Percentiles rank a stretch among this genome's conserved stretches.
These are phyloP conservation scores for Eudyptes chrysolophus DNA, from an alignment of 2,113 vertebrate genomes.

Conservation along the genomic window DNA sequence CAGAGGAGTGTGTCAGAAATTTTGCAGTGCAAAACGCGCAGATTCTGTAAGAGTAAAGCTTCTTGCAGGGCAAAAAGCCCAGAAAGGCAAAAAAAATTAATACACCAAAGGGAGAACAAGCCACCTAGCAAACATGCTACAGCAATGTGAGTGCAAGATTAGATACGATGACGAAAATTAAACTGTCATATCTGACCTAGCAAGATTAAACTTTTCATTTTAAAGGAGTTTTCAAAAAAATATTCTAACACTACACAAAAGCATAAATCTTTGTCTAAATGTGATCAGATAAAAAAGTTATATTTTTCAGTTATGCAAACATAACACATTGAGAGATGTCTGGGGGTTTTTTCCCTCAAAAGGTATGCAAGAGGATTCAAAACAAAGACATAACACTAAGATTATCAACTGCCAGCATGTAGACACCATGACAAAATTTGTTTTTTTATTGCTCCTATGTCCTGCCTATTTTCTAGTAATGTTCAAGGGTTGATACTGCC, in stretches of 20 bases:
- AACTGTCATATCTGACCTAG: not conserved
- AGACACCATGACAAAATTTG: not conserved
- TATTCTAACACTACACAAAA: not conserved
- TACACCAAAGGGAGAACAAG: constrained; percentile 69
- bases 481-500: not conserved
- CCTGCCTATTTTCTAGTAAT: not conserved
- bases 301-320: not conserved
- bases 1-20: constrained; percentile 57
- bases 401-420: not conserved
- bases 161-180: constrained; percentile 24
- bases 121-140: constrained; percentile 77
- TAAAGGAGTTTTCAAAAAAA: not conserved
- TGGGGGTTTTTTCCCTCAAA: not conserved
- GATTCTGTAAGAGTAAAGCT: constrained; percentile 51
- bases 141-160: constrained; percentile 63
- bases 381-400: not conserved
- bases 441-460: not conserved
- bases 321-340: not conserved
- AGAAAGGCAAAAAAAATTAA: constrained; percentile 48
- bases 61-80: constrained; percentile 61
- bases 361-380: not conserved
- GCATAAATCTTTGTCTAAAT: not conserved
- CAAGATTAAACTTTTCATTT: not conserved
- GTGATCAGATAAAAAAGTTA: not conserved
- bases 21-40: constrained; percentile 56